Conservation (phyloP, 2,797 vertebrate species). For the Harpagifer antarcticus region DNA sequence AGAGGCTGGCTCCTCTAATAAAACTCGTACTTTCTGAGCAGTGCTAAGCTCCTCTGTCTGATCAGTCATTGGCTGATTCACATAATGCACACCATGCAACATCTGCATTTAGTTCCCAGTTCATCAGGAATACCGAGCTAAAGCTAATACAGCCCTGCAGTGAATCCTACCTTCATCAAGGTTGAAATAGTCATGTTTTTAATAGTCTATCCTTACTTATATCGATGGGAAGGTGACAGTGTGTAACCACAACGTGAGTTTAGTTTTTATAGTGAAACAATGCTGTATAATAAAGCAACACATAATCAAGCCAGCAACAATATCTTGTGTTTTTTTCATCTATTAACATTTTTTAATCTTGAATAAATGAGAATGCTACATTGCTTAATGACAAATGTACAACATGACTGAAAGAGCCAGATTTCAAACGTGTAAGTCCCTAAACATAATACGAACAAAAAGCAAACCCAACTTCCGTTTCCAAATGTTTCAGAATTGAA, state of each 20-base stretch:
- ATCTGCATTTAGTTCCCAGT: constrained; percentile 9
- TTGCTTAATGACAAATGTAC: not conserved
- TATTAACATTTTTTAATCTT: not conserved
- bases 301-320: not conserved
- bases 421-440: not conserved
- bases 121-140: not conserved
- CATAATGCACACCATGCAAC: constrained; percentile 9
- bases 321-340: not conserved
- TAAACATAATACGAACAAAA: not conserved
- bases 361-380: not conserved
- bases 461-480: not conserved
- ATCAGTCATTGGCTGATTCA: not conserved
- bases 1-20: not conserved
- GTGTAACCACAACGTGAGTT: too few relatives aligned
- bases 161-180: not conserved
- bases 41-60: not conserved
- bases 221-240: not conserved
- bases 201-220: not conserved
- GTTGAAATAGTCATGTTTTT: not conserved
- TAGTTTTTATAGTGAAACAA: not conserved
- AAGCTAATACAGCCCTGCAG: not conserved
- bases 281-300: not conserved
- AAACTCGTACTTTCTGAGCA: not conserved
- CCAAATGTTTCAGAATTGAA: not conserved
- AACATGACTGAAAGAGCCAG: constrained; percentile 1